These are phyloP conservation scores for Leucozona laternaria DNA, from an alignment of 2,888 invertebrate species.

Conservation along the genomic window DNA sequence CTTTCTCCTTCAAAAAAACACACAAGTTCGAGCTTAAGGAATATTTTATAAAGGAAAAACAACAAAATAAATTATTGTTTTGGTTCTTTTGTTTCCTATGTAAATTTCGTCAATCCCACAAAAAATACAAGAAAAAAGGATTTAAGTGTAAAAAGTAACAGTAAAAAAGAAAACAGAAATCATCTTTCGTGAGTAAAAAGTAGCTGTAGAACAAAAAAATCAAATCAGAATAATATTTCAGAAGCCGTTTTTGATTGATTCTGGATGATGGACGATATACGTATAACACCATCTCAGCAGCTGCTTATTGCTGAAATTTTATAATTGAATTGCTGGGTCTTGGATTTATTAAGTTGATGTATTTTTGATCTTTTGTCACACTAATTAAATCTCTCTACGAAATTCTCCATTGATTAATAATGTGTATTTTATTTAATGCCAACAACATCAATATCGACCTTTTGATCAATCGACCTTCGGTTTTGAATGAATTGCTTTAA, in stretches of 20 bases:
- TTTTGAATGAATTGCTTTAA: slow-evolving; percentile 43
- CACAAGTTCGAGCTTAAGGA: slow-evolving; percentile 24
- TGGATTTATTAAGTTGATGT: slow-evolving; percentile 42
- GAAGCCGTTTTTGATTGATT: slow-evolving; percentile 44
- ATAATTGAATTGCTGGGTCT: slow-evolving; percentile 73
- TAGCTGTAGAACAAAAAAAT: slow-evolving; percentile 64
- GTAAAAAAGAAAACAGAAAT: slow-evolving; percentile 7
- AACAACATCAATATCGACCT: slow-evolving; percentile 55
- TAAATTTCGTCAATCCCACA: not conserved
- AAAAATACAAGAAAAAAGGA: slow-evolving; percentile 29
- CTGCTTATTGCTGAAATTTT: slow-evolving; percentile 42
- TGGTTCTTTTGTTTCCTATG: not conserved
- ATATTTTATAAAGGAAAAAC: not conserved
- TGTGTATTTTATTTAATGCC: not conserved
- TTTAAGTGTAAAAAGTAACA: slow-evolving; percentile 42
- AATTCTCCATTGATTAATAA: slow-evolving; percentile 52
- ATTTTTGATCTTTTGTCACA: slow-evolving; percentile 22
- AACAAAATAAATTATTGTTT: slow-evolving; percentile 16
- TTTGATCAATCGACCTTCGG: slow-evolving; percentile 63
- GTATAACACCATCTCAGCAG: slow-evolving; percentile 1
- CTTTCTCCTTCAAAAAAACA: not conserved
- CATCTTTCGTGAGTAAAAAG: slow-evolving; percentile 70
- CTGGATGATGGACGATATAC: slow-evolving; percentile 31
- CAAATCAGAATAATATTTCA: slow-evolving; percentile 53
- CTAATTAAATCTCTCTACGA: slow-evolving; percentile 44